A percentile compares a stretch with the other conserved stretches of the same genome.
Conservation (phyloP, 2,888 invertebrate genomes). For the Tetrapedia diversipes region DNA sequence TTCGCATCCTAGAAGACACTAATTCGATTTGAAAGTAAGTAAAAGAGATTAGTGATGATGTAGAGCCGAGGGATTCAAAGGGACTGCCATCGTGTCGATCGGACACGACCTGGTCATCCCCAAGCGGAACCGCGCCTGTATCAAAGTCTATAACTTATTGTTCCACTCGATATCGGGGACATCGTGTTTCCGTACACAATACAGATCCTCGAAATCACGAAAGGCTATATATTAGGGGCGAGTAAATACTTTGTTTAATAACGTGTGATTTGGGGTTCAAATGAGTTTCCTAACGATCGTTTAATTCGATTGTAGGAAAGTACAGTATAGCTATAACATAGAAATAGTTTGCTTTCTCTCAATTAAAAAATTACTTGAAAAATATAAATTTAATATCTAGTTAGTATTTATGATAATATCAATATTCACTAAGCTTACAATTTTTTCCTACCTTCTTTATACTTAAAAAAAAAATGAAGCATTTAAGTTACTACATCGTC, state of each 20-base stretch:
- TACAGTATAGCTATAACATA: background rate
- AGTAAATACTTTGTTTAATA: conserved; percentile 20
- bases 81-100: conserved; percentile 58
- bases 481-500: too few species aligned
- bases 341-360: background rate
- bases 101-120: conserved; percentile 53
- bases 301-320: background rate
- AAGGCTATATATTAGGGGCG: conserved; percentile 31
- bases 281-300: background rate
- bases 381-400: too few species aligned
- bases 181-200: conserved; percentile 25
- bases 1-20: background rate
- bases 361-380: too few species aligned
- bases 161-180: conserved; percentile 52
- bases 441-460: too few species aligned
- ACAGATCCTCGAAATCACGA: conserved; percentile 54
- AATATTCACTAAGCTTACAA: too few species aligned
- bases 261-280: background rate
- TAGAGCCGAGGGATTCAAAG: conserved; percentile 51
- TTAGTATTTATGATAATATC: too few species aligned
- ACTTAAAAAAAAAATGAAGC: too few species aligned
- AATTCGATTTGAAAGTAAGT: background rate
- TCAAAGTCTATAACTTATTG: conserved; percentile 55
- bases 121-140: conserved; percentile 69
- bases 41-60: conserved; percentile 35